Conservation (phyloP, 2,113 vertebrate genomes). For the Seriola rivoliana region DNA sequence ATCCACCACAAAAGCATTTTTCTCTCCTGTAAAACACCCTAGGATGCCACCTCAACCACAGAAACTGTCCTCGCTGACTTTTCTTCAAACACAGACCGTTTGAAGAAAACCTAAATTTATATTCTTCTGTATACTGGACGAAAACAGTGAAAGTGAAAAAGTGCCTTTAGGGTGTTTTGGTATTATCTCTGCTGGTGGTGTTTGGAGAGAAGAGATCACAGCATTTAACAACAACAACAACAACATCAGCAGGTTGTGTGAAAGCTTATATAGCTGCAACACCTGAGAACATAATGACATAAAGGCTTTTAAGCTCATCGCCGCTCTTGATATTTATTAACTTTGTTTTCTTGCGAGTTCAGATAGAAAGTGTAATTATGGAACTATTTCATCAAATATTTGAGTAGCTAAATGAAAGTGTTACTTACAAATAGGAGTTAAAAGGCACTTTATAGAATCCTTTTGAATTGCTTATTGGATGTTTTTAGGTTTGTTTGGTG, state of each 20-base stretch:
- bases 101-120: conserved; percentile 46
- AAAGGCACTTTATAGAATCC: too few relatives aligned
- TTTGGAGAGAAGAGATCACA: conserved; percentile 31
- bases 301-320: conserved; percentile 35
- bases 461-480: too few relatives aligned
- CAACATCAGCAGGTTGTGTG: conserved; percentile 30
- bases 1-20: conserved; percentile 5
- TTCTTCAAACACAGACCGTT: not conserved
- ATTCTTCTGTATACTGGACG: conserved; percentile 1
- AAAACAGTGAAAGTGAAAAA: conserved; percentile 17
- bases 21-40: conserved; percentile 17
- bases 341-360: not conserved
- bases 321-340: not conserved
- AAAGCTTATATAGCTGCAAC: conserved; percentile 29
- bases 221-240: conserved; percentile 38
- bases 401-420: too few relatives aligned
- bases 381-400: not conserved
- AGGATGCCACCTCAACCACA: conserved; percentile 20
- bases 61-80: conserved; percentile 42
- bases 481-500: too few relatives aligned
- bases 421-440: too few relatives aligned
- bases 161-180: conserved; percentile 35
- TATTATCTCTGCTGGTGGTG: conserved; percentile 27
- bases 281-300: conserved; percentile 29
- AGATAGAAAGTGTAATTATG: not conserved